Base-by-base conservation (phyloP, 2,113 vertebrate genomes). In the Acanthochromis polyacanthus region DNA sequence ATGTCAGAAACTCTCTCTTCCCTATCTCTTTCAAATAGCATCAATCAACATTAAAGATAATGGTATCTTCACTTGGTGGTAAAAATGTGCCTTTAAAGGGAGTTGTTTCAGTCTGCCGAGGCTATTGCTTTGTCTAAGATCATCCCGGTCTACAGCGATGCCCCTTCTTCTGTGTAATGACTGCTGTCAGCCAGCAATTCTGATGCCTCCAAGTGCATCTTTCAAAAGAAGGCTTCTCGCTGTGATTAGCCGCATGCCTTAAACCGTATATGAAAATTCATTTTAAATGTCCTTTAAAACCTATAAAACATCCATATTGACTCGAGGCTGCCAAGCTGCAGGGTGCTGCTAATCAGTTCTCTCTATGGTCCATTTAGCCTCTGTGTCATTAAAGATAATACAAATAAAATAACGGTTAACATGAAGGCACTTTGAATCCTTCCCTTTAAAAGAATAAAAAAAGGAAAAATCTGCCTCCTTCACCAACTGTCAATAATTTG, bases 321-420 rank as follows among this genome's bases (percentile, higher is more conserved):
- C 93, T 94, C 15, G 60, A 52, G 85, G 80, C 83, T 89, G 73
- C 80, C 70, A 72, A 67, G 91, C 86, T 89, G 90, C 79, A 73
- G 86, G 88, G 60, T 79, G 81, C 68, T 84, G 83, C 90, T 93
- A 93, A 93, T 92, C 90, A 92, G 83, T 84, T 95, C 86, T 78
- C 75, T 92, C 86, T 90, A 89, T 88, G 92, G 87, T 93, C 90
- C 91, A 92, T 94, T 94, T 94, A 91, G 90, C 84, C 86, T 89
- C 88, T 88, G 85, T 91, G 91, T 86, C 90, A 92, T 94, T 93
- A 94, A 91, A 92, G 89, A 93, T 92, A 93, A 94, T 92, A 93
- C 92, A 93, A 94, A 93, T 93, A 93, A 94, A 95, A 93, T 85
- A 92, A 93, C 85, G 84, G 88, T 91, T 91, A 93, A 93, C 86